Base-by-base conservation (phyloP, 1,140 invertebrate genomes). In the Trypoxylus dichotomus region DNA sequence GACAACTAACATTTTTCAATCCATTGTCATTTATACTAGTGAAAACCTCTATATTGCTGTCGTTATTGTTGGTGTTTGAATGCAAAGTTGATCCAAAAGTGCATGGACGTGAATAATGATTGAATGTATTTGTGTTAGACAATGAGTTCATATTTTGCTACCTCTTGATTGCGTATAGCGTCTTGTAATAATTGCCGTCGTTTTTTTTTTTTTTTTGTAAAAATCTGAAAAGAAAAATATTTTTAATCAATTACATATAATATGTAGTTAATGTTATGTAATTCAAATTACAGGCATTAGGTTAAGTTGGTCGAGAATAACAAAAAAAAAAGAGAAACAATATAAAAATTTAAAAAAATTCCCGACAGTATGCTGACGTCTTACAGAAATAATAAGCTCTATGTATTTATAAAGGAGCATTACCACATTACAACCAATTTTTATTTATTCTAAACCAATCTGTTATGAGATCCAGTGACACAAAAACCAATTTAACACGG, bases 101-200 rank as follows among this genome's bases (percentile, higher is more conserved):
- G 24, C 60, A 63, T 25, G 60, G 25, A 63, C 60, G 60, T 6
- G 60, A 63, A 63, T 27, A 63, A 27, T 63, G 60, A 63, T 63
- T 63, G 21, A 63, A 63, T 27, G 60, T 24, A 24, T 63, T 63
- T 24, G 60, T 19, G 19, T 63, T 63, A 19, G 60, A 63, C n/a
- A 63, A 19, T 63, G 60, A 63, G 25, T 63, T 63, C 60, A 63
- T 63, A 63, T 24, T 63, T 63, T 63, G 13, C n/a, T 47, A 19
- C 3, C n/a, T 15, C 43, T 47, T 47, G 32, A 58, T 58, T 58
- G 47, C 15, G 15, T 19, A 58, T 58, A 21, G 13, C 21, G 15
- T 11, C 47, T 58, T 13, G 47, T 5, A n/a, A 13, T 58, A 58
- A 19, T 58, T 58, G 47, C 15, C 21, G 15, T 58, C 15, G 47